These are phyloP conservation scores for Platalea minor DNA, from an alignment of 2,797 vertebrate genomes.

Conservation along the genomic window DNA sequence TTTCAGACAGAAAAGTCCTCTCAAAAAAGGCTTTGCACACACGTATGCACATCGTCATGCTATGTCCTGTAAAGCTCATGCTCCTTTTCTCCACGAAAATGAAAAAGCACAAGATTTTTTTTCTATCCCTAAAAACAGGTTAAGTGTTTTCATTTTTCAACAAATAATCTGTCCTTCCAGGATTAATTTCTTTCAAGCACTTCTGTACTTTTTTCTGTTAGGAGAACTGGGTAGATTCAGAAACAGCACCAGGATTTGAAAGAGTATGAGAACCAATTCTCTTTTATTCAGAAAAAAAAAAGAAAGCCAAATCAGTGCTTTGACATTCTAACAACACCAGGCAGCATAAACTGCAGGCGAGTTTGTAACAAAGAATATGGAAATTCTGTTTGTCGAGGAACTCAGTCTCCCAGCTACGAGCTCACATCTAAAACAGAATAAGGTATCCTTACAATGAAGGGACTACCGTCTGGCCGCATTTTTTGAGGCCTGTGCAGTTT, in stretches of 20 bases:
- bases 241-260: not conserved
- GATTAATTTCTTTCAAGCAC: not conserved
- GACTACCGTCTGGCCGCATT: accelerated
- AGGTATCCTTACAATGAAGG: accelerated
- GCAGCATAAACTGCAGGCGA: not conserved
- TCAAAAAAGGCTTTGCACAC: not conserved
- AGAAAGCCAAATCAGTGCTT: not conserved
- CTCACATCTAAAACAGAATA: accelerated
- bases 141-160: not conserved
- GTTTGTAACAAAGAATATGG: not conserved
- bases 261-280: not conserved
- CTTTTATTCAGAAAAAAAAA: too few species aligned
- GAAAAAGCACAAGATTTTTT: not conserved
- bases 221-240: not conserved
- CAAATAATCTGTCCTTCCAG: not conserved
- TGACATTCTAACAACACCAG: not conserved
- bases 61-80: not conserved
- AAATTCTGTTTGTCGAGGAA: accelerated
- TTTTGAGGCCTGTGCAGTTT: accelerated
- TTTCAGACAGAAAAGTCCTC: not conserved
- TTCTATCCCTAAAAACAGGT: accelerated
- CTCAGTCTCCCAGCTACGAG: not conserved
- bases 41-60: accelerated
- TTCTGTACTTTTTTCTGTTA: not conserved
- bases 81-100: not conserved